These are phyloP conservation scores for Epinotia bilunana DNA, from an alignment of 2,888 invertebrate species.

Conservation along the genomic window DNA sequence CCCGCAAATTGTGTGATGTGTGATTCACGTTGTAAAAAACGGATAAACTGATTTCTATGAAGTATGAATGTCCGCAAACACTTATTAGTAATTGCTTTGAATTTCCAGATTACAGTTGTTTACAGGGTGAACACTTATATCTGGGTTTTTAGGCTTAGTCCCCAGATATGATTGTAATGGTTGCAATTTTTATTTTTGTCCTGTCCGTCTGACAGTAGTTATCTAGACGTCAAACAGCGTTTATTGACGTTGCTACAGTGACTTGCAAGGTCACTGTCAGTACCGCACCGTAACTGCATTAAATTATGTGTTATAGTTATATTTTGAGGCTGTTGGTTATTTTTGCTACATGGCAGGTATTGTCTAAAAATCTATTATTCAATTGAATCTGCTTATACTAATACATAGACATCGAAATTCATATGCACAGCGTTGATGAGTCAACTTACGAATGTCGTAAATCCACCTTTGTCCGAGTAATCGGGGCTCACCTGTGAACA, in stretches of 20 bases:
- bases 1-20: constrained; percentile 73
- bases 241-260: constrained; percentile 48
- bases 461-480: constrained; percentile 59
- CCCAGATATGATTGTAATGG: too few relatives aligned
- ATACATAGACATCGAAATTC: background rate
- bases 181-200: background rate
- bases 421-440: constrained; percentile 34
- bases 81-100: constrained; percentile 15
- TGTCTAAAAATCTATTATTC: background rate
- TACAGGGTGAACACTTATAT: background rate
- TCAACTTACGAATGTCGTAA: constrained; percentile 58
- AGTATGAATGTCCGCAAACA: constrained; percentile 16
- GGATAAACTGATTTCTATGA: constrained; percentile 67
- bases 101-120: constrained; percentile 24
- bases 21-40: constrained; percentile 67
- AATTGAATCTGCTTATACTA: background rate
- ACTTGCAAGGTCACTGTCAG: constrained; percentile 52
- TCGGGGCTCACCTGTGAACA: constrained; percentile 74
- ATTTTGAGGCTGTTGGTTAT: constrained; percentile 5
- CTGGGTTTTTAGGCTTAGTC: background rate
- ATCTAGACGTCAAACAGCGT: constrained; percentile 7
- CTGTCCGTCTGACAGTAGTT: constrained; percentile 12
- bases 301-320: constrained; percentile 27
- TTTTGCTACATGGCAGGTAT: background rate
- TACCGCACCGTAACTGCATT: constrained; percentile 7